Evolutionary conservation across 2,113 vertebrate species (phyloP), one percentile per base, ranked within the genome.

Genomic region (Bubo bubo): DNA sequence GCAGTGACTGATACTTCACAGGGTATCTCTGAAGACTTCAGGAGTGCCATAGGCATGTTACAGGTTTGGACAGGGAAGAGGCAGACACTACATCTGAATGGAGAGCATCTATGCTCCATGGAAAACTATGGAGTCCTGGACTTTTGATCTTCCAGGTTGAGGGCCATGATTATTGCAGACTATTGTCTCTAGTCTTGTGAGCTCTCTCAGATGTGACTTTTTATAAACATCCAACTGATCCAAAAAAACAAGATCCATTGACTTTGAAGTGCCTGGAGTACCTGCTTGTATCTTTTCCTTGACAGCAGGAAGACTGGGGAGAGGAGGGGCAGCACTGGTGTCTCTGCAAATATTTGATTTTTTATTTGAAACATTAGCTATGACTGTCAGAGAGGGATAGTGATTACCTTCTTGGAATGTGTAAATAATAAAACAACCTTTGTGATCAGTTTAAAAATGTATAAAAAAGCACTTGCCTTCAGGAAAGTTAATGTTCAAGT

Each of bases 401-500:
- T 37, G 79, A 84, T 86, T 84, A 75, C 47, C 84, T 93, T 94
- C 77, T 49, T 86, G 50, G 53, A 93, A 95, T 73, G 49, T 30
- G 71, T 87, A 93, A 84, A 45, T 75, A 86, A 88, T 75, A 72
- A 93, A 92, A 80, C 66, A 79, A 47, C 55, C 63, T 56, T 56
- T 80, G 30, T 50, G 72, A 79, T 52, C 53, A 71, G 76, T 79
- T 92, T 18, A 86, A 96, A 95, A 95, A 91, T 49, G n/a, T 68
- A 81, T 72, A 80, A 83, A 91, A 79, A 71, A 58, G 43, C 72
- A 55, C 23, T 87, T 93, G 41, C 77, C 86, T 90, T 79, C 73
- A 95, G 88, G 71, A 97, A 95, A 97, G 66, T 68, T 86, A 80
- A 90, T 64, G n/a, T 91, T 96, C 35, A 89, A 39, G 79, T 93